phyloP scores from a whole-genome alignment of 2,888 invertebrate species.

The Macropis europaea region DNA sequence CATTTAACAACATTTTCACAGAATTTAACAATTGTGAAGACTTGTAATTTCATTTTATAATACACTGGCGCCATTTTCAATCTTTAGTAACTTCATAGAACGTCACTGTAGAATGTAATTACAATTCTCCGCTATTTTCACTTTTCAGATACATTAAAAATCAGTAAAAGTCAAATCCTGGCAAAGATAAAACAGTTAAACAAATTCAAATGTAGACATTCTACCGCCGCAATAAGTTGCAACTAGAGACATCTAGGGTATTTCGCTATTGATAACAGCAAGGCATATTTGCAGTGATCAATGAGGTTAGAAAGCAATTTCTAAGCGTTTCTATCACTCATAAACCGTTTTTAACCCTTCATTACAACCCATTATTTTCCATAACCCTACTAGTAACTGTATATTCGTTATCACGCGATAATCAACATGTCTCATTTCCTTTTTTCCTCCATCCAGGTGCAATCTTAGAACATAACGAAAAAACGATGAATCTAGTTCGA shows the following conservation, averaged over 20 bases:
- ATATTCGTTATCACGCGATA: background rate
- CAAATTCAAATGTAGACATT: background rate
- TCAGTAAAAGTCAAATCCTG: no score
- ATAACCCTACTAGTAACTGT: background rate
- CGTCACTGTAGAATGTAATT: no score
- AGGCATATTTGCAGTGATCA: background rate
- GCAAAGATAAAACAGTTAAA: background rate
- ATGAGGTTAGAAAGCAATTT: slow-evolving; percentile 26
- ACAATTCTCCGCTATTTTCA: no score
- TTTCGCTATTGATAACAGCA: background rate
- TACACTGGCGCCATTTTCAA: no score
- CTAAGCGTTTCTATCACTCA: background rate
- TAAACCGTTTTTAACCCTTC: no score
- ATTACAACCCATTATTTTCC: no score
- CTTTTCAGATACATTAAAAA: no score
- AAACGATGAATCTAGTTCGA: slow-evolving; percentile 31
- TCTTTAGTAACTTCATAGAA: no score
- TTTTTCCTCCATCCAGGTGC: background rate
- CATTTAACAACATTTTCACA: no score
- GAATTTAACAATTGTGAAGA: no score
- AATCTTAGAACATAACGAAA: slow-evolving; percentile 1
- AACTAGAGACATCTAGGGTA: slow-evolving; percentile 31
- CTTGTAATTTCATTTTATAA: no score
- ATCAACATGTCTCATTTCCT: background rate
- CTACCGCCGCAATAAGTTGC: background rate